Evolutionary conservation across 2,113 vertebrate species (phyloP).

Genomic region (Syrrhaptes paradoxus): DNA sequence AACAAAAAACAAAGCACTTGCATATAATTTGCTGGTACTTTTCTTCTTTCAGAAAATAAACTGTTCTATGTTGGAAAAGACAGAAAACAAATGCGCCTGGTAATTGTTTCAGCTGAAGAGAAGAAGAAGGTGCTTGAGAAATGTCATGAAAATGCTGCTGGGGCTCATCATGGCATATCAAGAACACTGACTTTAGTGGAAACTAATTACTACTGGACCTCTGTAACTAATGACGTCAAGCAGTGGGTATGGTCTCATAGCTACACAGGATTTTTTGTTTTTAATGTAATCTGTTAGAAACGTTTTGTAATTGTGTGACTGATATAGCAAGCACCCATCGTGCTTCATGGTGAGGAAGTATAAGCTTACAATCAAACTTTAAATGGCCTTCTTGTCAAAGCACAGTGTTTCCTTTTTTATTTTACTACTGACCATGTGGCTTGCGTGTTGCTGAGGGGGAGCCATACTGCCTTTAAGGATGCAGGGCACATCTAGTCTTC

Average conservation of each 20-base stretch:
- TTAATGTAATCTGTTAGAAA: background rate
- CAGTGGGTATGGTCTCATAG: conserved; percentile 76
- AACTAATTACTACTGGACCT: conserved; percentile 79
- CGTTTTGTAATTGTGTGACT: background rate
- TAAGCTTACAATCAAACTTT: background rate
- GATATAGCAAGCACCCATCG: background rate
- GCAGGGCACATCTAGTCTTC: background rate
- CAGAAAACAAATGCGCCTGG: conserved; percentile 76
- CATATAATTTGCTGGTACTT: conserved; percentile 15
- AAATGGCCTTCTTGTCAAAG: background rate
- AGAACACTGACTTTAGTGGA: conserved; percentile 78
- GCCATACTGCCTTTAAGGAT: background rate
- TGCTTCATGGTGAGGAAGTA: background rate
- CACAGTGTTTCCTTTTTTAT: background rate
- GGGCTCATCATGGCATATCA: conserved; percentile 76
- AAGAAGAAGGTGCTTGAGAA: conserved; percentile 75
- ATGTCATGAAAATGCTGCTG: conserved; percentile 72
- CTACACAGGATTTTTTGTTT: background rate
- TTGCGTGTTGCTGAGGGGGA: background rate
- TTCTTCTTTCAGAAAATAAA: conserved; percentile 75
- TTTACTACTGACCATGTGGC: background rate
- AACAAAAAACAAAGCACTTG: background rate
- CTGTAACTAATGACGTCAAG: conserved; percentile 78
- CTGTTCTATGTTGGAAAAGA: conserved; percentile 80
- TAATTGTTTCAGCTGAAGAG: conserved; percentile 78